A percentile compares a stretch with the other conserved stretches of the same genome.
phyloP scores from a whole-genome alignment of 1,140 invertebrate genomes.

The Drosophila teissieri region DNA sequence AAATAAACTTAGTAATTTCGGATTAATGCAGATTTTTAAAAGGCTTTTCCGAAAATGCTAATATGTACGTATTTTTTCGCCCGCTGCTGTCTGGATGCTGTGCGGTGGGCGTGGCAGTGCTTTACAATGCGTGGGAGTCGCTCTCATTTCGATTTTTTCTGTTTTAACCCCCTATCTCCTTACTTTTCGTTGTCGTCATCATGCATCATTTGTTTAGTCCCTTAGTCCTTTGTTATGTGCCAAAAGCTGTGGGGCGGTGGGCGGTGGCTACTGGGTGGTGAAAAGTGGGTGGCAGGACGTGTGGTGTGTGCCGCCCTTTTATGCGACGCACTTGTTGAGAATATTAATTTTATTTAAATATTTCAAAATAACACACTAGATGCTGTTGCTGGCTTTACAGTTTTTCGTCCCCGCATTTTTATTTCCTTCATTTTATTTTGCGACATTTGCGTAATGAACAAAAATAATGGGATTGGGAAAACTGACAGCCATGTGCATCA shows the following conservation, averaged over 20 bases:
- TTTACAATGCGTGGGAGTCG: conserved; percentile 45
- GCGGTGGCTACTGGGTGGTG: background rate
- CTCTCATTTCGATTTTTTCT: conserved; percentile 27
- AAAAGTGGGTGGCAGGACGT: conserved; percentile 19
- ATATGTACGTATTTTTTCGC: too few relatives aligned
- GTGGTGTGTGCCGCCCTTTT: conserved; percentile 60
- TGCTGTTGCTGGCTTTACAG: conserved; percentile 21
- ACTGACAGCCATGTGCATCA: background rate
- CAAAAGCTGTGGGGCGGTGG: conserved; percentile 30
- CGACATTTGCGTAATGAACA: conserved; percentile 42
- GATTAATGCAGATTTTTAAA: too few relatives aligned
- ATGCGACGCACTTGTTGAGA: conserved; percentile 72
- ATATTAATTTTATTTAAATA: conserved; percentile 80
- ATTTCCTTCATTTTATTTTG: conserved; percentile 35
- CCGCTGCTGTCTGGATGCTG: background rate
- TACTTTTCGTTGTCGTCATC: conserved; percentile 53
- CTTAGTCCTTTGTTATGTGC: conserved; percentile 73
- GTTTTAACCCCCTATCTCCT: conserved; percentile 9
- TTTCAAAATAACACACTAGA: conserved; percentile 54
- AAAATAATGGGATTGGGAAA: conserved; percentile 33
- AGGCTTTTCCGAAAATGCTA: too few relatives aligned
- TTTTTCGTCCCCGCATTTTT: conserved; percentile 9
- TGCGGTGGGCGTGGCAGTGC: conserved; percentile 18
- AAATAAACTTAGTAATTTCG: too few relatives aligned
- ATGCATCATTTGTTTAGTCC: conserved; percentile 78